Percentiles rank a stretch among this genome's conserved stretches.
phyloP scores from a whole-genome alignment of 2,113 vertebrate species.

The Polypterus senegalus region DNA sequence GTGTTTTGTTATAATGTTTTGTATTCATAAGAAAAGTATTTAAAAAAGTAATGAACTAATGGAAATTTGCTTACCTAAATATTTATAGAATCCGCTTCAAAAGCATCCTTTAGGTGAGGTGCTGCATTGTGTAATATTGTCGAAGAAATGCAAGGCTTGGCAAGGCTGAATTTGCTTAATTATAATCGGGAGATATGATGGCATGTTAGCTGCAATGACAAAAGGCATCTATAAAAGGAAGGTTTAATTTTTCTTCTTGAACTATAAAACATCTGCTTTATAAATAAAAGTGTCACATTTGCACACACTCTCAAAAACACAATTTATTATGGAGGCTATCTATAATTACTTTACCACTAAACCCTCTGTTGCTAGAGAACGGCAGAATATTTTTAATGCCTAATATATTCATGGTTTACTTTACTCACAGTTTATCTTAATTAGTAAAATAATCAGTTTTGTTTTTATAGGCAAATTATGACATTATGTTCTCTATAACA shows the following conservation, averaged over 20 bases:
- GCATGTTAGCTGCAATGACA: no score
- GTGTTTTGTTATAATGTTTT: no score
- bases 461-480: constrained; percentile 3
- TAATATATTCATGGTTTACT: constrained; percentile 6
- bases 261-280: not conserved
- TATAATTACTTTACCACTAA: constrained; percentile 4
- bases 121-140: no score
- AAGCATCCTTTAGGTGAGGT: no score
- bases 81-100: no score
- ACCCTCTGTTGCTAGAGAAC: not conserved
- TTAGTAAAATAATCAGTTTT: constrained; percentile 5
- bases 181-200: no score
- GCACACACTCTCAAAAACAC: not conserved
- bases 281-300: not conserved
- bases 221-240: no score
- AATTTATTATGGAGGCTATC: constrained; percentile 8
- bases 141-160: no score
- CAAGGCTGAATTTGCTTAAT: no score
- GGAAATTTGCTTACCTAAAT: no score
- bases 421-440: constrained; percentile 5
- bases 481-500: not conserved
- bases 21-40: no score
- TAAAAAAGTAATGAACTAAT: no score
- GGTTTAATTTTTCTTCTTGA: not conserved
- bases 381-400: not conserved